Percentiles rank a stretch among this genome's conserved stretches.
Evolutionary conservation across 2,797 vertebrate species (phyloP).

Genomic region (Astyanax mexicanus): DNA sequence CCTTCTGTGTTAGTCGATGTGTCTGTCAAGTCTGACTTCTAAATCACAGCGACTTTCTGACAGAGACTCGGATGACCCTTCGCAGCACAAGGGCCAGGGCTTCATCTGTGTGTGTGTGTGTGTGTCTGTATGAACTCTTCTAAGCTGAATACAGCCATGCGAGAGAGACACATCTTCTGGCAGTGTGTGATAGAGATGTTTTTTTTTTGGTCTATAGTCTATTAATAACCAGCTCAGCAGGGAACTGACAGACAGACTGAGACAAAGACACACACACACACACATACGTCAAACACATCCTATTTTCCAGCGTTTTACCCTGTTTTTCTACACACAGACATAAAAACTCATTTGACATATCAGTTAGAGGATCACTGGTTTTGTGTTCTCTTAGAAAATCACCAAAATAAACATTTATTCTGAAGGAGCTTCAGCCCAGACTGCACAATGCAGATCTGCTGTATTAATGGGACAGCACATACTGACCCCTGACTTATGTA

Average conservation of each 20-base stretch:
- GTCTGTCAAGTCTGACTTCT: constrained; percentile 34
- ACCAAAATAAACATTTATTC: background rate
- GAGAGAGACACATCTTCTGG: constrained; percentile 27
- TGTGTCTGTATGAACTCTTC: background rate
- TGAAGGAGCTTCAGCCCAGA: background rate
- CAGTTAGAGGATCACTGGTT: constrained; percentile 23
- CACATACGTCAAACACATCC: background rate
- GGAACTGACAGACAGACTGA: constrained; percentile 36
- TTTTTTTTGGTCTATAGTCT: constrained; percentile 39
- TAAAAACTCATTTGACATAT: background rate
- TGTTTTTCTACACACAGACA: background rate
- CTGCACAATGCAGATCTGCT: background rate
- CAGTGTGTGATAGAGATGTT: constrained; percentile 50
- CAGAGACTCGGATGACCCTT: constrained; percentile 45
- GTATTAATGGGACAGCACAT: background rate
- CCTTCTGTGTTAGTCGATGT: constrained; percentile 35
- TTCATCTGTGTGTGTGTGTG: constrained; percentile 18
- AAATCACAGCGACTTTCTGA: constrained; percentile 53
- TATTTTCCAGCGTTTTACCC: background rate
- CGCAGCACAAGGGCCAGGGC: background rate
- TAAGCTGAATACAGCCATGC: background rate
- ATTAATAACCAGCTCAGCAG: constrained; percentile 50
- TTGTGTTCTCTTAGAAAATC: background rate
- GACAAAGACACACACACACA: constrained; percentile 1
- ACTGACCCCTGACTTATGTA: no score